Base-by-base conservation (phyloP, 1,140 invertebrate species). In the Maniola jurtina region DNA sequence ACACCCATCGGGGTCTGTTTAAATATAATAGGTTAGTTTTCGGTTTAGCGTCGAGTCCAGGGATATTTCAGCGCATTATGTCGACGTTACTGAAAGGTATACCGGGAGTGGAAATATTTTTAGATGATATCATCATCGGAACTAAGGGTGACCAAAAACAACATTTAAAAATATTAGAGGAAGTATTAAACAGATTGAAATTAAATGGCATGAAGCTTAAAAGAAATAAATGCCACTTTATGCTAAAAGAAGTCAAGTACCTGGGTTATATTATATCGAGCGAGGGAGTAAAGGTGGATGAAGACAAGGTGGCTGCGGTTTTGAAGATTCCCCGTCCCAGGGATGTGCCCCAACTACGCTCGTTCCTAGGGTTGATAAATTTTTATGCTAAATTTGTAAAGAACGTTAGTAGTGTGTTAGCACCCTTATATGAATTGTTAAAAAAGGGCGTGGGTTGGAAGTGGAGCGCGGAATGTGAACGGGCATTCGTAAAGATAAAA, bases 311-410 rank as follows among this genome's bases (percentile, higher is more conserved):
- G 11, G 62, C 69, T 7, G 70, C 72, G 4, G 79, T 84, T 16
- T n/a, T 60, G 5, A 54, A 71, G 11, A 66, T 70, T 10, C 70
- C 72, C 0, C 59, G 48, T 14, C 79, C 79, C 0, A 59, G 11
- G 25, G 68, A 80, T 55, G 56, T 79, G 9, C 64, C 72, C 3
- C 64, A 81, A 48, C 52, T 83, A 54, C 71, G 69, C 45, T 73
- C 76, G 9, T 81, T 82, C 63, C 34, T 81, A 42, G 78, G 79
- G 0, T 59, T 79, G 45, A 65, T 78, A 9, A 83, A 77, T 66
- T 83, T 78, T 71, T 83, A 79, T 71, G 64, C 72, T 0, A 76
- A 79, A 68, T 89, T 89, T 70, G 69, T 88, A 25, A 56, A 61
- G n/a, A 80, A 88, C 64, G 69, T 86, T 13, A 71, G 74, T 15